phyloP scores from a whole-genome alignment of 1,140 invertebrate genomes.

The Drosophila biarmipes region DNA sequence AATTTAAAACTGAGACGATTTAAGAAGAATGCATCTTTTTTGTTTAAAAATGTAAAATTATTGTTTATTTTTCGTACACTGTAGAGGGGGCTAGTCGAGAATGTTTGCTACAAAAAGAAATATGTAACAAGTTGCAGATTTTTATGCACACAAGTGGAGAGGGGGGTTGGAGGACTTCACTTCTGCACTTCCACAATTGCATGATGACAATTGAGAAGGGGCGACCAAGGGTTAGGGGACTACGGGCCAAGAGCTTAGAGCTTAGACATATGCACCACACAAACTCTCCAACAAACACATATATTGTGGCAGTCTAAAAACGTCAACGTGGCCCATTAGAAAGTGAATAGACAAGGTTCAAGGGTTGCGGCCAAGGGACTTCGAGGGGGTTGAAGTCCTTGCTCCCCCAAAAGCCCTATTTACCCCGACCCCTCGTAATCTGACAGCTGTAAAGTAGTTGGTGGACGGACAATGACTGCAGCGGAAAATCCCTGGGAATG shows the following conservation, averaged over 20 bases:
- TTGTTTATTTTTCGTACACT: background rate
- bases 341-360: conserved; percentile 58
- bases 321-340: conserved; percentile 62
- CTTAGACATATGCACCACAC: conserved; percentile 38
- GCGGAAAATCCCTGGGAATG: conserved; percentile 8
- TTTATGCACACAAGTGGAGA: conserved; percentile 42
- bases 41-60: no score
- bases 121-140: conserved; percentile 70
- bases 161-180: conserved; percentile 34
- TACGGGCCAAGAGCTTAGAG: conserved; percentile 20
- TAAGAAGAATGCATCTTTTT: no score
- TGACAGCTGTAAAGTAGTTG: conserved; percentile 39
- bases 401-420: background rate
- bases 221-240: background rate
- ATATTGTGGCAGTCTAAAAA: conserved; percentile 49
- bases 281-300: conserved; percentile 23
- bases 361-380: conserved; percentile 31
- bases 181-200: conserved; percentile 29
- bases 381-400: conserved; percentile 12
- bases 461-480: conserved; percentile 24
- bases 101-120: conserved; percentile 36
- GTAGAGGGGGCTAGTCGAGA: background rate
- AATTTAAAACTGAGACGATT: no score
- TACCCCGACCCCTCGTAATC: conserved; percentile 16
- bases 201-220: conserved; percentile 55